These are phyloP conservation scores for Cataglyphis hispanica DNA, from an alignment of 1,140 invertebrate species.

Conservation along the genomic window DNA sequence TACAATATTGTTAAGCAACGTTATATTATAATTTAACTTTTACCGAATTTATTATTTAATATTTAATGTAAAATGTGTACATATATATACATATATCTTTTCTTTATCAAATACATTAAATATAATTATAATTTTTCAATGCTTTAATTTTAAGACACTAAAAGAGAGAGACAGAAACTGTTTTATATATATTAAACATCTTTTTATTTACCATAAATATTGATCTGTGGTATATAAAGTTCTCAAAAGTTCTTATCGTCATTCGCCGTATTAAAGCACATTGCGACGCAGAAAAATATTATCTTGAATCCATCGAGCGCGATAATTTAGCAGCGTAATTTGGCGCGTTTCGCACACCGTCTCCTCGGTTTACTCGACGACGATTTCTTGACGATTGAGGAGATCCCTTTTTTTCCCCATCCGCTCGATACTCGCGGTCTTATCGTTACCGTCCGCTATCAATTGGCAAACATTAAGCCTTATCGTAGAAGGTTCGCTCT, in stretches of 20 bases:
- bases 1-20: not conserved
- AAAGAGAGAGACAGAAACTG: no score
- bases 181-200: no score
- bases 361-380: not conserved
- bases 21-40: conserved; percentile 20
- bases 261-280: not conserved
- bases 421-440: conserved; percentile 8
- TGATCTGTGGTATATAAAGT: not conserved
- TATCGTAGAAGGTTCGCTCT: conserved; percentile 28
- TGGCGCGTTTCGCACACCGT: not conserved
- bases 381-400: conserved; percentile 11
- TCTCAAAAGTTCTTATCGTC: not conserved
- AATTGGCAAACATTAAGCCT: conserved; percentile 25
- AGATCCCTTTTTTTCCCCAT: not conserved
- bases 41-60: not conserved
- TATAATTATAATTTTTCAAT: not conserved
- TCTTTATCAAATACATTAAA: not conserved
- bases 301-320: not conserved
- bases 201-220: conserved; percentile 13
- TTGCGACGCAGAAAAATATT: not conserved
- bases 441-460: conserved; percentile 54
- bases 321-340: conserved; percentile 12
- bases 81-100: not conserved
- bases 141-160: no score
- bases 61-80: not conserved